A percentile compares a stretch with the other conserved stretches of the same genome.
Conservation (phyloP, 2,797 vertebrate genomes). For the Acanthurus lineatus region DNA sequence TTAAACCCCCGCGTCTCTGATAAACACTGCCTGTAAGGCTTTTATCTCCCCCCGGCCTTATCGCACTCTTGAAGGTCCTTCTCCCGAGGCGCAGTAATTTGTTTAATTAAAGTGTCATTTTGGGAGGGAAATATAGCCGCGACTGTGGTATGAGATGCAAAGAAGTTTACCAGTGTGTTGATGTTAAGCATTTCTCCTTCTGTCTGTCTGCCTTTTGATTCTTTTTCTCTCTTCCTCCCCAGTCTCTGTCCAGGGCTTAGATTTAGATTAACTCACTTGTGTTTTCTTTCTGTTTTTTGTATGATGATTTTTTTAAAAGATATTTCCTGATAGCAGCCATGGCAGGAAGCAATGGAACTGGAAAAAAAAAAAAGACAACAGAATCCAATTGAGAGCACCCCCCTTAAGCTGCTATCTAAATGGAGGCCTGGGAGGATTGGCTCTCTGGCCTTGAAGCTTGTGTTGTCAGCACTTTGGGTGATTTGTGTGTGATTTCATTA, state of each 20-base stretch:
- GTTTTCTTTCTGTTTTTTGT: slow-evolving; percentile 38
- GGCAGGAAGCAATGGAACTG: slow-evolving; percentile 55
- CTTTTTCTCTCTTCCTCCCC: slow-evolving; percentile 31
- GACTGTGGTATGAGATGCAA: slow-evolving; percentile 73
- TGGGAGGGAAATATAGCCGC: slow-evolving; percentile 83
- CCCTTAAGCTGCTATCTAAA: slow-evolving; percentile 78
- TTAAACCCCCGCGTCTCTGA: slow-evolving; percentile 86
- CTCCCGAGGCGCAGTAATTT: slow-evolving; percentile 85
- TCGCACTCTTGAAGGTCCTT: slow-evolving; percentile 86
- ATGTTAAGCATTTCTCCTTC: slow-evolving; percentile 45
- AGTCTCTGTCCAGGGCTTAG: slow-evolving; percentile 75
- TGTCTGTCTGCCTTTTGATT: slow-evolving; percentile 26
- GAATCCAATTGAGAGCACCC: slow-evolving; percentile 76
- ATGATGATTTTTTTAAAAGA: slow-evolving; percentile 14
- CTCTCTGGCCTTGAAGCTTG: slow-evolving; percentile 79
- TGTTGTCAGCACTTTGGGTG: slow-evolving; percentile 87
- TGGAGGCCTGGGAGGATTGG: slow-evolving; percentile 86
- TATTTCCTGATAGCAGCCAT: slow-evolving; percentile 64
- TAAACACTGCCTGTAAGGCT: slow-evolving; percentile 89
- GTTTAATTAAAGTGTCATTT: slow-evolving; percentile 92
- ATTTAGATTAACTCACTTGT: slow-evolving; percentile 82
- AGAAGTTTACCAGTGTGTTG: slow-evolving; percentile 81
- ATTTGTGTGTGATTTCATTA: slow-evolving; percentile 88
- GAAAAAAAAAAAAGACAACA: slow-evolving; percentile 61
- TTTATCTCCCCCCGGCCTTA: slow-evolving; percentile 86